Conservation (phyloP, 2,113 vertebrate species). For the Nothocercus nigrocapillus region DNA sequence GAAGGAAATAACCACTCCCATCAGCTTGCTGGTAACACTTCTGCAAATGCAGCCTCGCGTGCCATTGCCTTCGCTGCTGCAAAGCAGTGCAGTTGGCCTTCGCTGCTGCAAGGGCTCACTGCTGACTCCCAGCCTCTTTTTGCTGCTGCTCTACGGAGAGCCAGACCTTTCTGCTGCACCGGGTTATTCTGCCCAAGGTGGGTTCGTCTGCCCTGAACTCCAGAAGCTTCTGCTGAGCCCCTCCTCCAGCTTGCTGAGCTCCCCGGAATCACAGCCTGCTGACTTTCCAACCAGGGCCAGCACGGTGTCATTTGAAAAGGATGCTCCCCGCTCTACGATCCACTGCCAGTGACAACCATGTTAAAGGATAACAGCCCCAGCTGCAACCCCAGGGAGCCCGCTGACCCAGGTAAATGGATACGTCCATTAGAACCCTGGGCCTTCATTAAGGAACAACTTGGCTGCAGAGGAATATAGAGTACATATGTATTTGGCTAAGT, state of each 20-base stretch:
- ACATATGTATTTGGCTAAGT: not conserved
- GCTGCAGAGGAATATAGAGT: not conserved
- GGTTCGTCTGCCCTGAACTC: rapidly evolving
- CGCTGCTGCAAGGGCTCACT: not conserved
- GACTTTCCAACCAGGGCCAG: not conserved
- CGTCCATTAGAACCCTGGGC: not conserved
- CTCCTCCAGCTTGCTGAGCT: not conserved
- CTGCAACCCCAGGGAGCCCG: not conserved
- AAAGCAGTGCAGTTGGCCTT: not conserved
- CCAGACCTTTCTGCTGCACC: not conserved
- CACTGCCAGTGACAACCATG: not conserved
- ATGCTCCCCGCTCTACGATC: not conserved
- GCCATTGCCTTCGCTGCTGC: not conserved
- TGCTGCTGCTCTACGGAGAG: not conserved
- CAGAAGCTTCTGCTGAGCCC: not conserved
- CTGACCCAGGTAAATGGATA: not conserved
- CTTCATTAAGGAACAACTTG: not conserved
- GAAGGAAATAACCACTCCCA: not conserved
- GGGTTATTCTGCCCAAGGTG: not conserved
- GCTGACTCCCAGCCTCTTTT: not conserved
- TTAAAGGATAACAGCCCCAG: not conserved
- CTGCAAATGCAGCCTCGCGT: not conserved
- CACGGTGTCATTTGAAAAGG: not conserved
- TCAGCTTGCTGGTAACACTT: not conserved
- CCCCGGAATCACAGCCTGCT: not conserved